Evolutionary conservation across 2,888 invertebrate species (phyloP).

Genomic region (Steinernema carpocapsae): DNA sequence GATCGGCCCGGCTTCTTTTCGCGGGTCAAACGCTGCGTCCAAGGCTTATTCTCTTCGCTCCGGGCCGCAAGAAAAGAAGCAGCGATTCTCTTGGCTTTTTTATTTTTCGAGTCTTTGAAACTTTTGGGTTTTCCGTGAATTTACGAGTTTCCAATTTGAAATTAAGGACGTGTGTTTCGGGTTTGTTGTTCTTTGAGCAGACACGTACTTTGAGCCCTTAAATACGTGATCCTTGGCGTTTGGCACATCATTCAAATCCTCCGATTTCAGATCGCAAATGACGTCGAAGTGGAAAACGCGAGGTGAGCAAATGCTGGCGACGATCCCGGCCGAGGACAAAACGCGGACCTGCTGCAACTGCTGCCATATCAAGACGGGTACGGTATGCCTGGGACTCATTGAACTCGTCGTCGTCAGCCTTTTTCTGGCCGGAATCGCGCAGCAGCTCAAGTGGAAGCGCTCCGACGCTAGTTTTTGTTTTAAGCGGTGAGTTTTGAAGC

Average conservation of each 20-base stretch:
- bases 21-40: slow-evolving; percentile 14
- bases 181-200: not conserved
- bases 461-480: slow-evolving; percentile 49
- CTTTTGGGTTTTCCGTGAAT: not conserved
- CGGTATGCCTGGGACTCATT: slow-evolving; percentile 59
- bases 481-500: slow-evolving; percentile 76
- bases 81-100: too few relatives aligned
- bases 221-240: not conserved
- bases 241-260: slow-evolving; percentile 6
- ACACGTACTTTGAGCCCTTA: not conserved
- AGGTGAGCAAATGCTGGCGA: slow-evolving; percentile 9
- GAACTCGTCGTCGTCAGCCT: slow-evolving; percentile 54
- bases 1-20: slow-evolving; percentile 28
- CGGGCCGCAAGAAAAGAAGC: too few relatives aligned
- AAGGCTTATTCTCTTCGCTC: too few relatives aligned
- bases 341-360: slow-evolving; percentile 61
- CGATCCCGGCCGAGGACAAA: slow-evolving; percentile 24
- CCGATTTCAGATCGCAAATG: not conserved
- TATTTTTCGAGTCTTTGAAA: not conserved
- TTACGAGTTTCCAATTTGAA: not conserved
- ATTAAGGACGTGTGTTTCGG: not conserved
- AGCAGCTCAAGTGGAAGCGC: slow-evolving; percentile 61
- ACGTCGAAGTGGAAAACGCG: slow-evolving; percentile 24
- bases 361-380: slow-evolving; percentile 63
- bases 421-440: slow-evolving; percentile 52